These are phyloP conservation scores for Beris morrisii DNA, from an alignment of 2,888 invertebrate species.

Conservation along the genomic window DNA sequence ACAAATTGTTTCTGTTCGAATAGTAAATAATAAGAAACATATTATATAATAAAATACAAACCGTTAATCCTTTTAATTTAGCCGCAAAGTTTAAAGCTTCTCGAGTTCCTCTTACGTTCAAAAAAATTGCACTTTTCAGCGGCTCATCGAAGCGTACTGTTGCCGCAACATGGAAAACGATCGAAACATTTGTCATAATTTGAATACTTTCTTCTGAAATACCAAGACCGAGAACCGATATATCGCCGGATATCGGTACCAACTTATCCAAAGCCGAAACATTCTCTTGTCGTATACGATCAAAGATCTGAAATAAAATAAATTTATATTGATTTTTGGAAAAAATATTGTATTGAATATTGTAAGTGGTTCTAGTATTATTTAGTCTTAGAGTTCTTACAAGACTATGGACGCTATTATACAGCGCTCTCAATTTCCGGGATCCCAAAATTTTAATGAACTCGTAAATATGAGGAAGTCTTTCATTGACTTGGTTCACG, in stretches of 20 bases:
- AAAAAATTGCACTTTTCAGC: slow-evolving; percentile 61
- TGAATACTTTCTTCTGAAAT: slow-evolving; percentile 57
- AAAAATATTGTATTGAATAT: no score
- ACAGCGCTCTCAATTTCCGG: no score
- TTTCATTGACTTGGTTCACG: no score
- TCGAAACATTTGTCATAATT: slow-evolving; percentile 61
- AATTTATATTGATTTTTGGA: background rate
- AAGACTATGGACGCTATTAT: no score
- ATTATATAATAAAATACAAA: slow-evolving; percentile 41
- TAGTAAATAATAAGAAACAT: background rate
- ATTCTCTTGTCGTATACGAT: slow-evolving; percentile 53
- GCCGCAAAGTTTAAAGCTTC: slow-evolving; percentile 61
- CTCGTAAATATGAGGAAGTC: no score
- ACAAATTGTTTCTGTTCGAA: no score
- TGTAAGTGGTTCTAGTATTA: no score
- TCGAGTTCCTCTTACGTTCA: slow-evolving; percentile 64
- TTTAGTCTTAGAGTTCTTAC: no score
- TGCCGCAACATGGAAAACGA: slow-evolving; percentile 74
- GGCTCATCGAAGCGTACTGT: slow-evolving; percentile 76
- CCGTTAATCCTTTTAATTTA: slow-evolving; percentile 57
- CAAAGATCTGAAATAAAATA: slow-evolving; percentile 29
- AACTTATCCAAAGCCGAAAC: slow-evolving; percentile 63
- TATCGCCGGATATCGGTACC: slow-evolving; percentile 64
- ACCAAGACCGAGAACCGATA: slow-evolving; percentile 60
- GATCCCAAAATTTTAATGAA: no score